Evolutionary conservation across 2,113 vertebrate species (phyloP).

Genomic region (Rhinoderma darwinii): DNA sequence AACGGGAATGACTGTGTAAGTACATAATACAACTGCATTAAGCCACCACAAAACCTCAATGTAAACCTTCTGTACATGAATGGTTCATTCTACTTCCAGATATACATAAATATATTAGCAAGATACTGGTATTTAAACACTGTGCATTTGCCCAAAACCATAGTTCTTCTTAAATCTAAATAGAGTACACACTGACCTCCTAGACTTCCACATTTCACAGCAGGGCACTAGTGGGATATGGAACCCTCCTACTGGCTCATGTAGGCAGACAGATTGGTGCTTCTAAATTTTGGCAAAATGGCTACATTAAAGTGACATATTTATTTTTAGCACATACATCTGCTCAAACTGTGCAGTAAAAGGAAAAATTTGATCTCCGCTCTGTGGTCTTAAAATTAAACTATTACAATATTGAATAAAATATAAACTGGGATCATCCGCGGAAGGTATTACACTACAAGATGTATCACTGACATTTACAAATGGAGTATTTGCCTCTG

Average conservation of each 20-base stretch:
- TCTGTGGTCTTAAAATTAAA: background rate
- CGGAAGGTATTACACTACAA: background rate
- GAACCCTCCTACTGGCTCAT: background rate
- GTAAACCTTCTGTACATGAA: too few species aligned
- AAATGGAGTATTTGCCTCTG: background rate
- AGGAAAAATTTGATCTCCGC: background rate
- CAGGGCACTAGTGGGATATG: background rate
- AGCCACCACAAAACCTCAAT: too few species aligned
- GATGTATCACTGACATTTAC: background rate
- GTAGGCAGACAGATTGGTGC: background rate
- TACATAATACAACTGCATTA: too few species aligned
- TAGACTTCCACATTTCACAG: background rate
- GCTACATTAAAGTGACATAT: background rate
- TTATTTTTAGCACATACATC: background rate
- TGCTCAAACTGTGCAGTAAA: background rate
- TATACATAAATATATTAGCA: background rate
- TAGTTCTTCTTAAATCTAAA: background rate
- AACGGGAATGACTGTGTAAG: too few species aligned
- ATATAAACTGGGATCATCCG: background rate
- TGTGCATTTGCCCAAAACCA: background rate
- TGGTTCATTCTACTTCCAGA: background rate
- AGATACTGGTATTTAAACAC: background rate
- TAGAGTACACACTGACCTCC: background rate
- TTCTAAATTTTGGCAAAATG: background rate
- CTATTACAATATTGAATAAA: conserved; percentile 14